A percentile compares a stretch with the other conserved stretches of the same genome.
phyloP scores from a whole-genome alignment of 2,888 invertebrate species.

The Nipponacmea schrenckii region DNA sequence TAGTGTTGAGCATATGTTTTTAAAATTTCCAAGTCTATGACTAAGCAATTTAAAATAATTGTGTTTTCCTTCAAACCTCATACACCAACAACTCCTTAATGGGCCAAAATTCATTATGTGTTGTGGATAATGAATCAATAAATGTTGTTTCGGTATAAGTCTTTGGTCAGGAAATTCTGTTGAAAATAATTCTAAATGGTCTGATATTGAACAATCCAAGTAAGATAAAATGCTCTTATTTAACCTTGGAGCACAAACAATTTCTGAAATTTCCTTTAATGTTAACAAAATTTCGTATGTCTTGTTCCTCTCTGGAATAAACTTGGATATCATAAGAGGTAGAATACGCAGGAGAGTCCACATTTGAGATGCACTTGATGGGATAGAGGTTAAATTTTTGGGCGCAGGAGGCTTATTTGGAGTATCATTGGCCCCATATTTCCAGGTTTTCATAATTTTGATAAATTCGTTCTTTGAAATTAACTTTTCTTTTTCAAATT shows the following conservation, averaged over 20 bases:
- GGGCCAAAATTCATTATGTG: constrained; percentile 28
- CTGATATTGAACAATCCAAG: constrained; percentile 13
- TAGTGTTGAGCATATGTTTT: constrained; percentile 21
- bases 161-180: constrained; percentile 16
- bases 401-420: not conserved
- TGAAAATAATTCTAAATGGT: constrained; percentile 13
- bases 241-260: constrained; percentile 19
- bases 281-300: constrained; percentile 16
- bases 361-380: constrained; percentile 16
- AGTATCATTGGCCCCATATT: constrained; percentile 16
- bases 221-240: constrained; percentile 1
- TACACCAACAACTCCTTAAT: constrained; percentile 23
- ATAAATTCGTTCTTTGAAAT: constrained; percentile 13
- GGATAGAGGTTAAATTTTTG: not conserved
- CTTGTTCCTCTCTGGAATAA: constrained; percentile 9
- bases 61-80: constrained; percentile 33
- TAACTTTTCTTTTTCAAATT: constrained; percentile 8
- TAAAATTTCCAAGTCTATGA: constrained; percentile 20
- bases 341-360: constrained; percentile 19
- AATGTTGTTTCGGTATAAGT: constrained; percentile 29
- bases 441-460: constrained; percentile 10
- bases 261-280: constrained; percentile 17
- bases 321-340: constrained; percentile 18
- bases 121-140: constrained; percentile 28
- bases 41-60: constrained; percentile 27